These are phyloP conservation scores for Athalia cordata DNA, from an alignment of 2,888 invertebrate genomes.

Conservation along the genomic window DNA sequence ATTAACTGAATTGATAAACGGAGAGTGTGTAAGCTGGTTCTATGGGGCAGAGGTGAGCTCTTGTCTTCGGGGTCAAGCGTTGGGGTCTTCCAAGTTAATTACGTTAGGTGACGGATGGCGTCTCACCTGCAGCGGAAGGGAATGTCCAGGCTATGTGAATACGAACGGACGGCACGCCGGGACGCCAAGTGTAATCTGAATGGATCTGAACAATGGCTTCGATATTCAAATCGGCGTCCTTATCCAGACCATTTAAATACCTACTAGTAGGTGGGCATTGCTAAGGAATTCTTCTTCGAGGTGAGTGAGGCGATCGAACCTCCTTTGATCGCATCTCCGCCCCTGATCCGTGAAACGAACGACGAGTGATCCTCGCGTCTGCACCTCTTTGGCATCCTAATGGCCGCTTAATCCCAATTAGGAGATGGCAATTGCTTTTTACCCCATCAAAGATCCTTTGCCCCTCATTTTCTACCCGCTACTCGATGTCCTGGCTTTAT, in stretches of 20 bases:
- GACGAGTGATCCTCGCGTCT: constrained; percentile 24
- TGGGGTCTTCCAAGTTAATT: constrained; percentile 22
- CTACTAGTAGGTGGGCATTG: constrained; percentile 41
- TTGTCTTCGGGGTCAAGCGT: constrained; percentile 23
- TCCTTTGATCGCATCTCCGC: constrained; percentile 34
- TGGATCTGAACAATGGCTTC: constrained; percentile 53
- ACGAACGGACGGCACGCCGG: neutral
- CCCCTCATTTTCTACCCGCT: neutral
- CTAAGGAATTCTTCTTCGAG: constrained; percentile 15
- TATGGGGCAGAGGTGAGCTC: constrained; percentile 23
- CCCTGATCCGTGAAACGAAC: constrained; percentile 11
- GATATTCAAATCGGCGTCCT: constrained; percentile 53
- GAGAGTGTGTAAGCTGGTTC: neutral
- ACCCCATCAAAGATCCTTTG: neutral
- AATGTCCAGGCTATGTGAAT: neutral
- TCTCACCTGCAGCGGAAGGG: neutral
- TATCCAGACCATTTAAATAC: constrained; percentile 46
- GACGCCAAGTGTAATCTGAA: constrained; percentile 47
- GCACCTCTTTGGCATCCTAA: constrained; percentile 43
- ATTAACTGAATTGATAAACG: constrained; percentile 34
- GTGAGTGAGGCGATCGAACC: neutral
- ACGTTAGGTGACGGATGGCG: constrained; percentile 33
- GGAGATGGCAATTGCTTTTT: constrained; percentile 38
- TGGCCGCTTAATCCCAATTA: constrained; percentile 46
- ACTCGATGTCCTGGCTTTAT: too few species aligned